Base-by-base conservation (phyloP, 1,140 invertebrate genomes). In the Drosophila eugracilis region DNA sequence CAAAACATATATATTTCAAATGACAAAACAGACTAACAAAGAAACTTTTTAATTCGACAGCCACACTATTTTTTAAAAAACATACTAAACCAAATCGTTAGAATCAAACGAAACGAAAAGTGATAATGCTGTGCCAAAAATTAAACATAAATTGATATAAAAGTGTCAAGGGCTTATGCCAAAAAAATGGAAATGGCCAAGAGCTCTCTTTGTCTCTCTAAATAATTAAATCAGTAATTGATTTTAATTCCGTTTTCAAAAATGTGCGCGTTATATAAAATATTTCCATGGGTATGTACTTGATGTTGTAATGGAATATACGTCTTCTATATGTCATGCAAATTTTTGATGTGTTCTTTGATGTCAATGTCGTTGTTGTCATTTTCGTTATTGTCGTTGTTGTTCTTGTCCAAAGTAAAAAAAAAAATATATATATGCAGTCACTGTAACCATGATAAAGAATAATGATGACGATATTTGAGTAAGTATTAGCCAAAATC, bases 271-370 rank as follows among this genome's bases (percentile, higher is more conserved):
- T 69, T 69, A 69, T 30, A 44, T 67, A 53, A 67, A 59, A 59
- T 70, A 54, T 47, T 49, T 58, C 55, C 53, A 74, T 78, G 85
- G 86, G 86, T 90, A 90, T 90, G 86, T 90, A 90, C 81, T 90
- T 86, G 86, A 90, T 90, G 86, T 90, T 90, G 86, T 90, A 90
- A 90, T 90, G 86, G 78, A 90, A 89, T 89, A 85, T 76, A 55
- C 63, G 78, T 76, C 75, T 66, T 78, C 55, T 80, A 41, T 78
- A 50, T 79, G 75, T 85, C 67, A 84, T 72, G 72, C 69, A 77
- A 63, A 73, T 79, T 69, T 78, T 89, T 89, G 75, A 47, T 47
- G 84, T 89, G 81, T 89, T 70, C 36, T 54, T 74, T 74, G 34
- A 74, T 74, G 65, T 77, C 74, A 57, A 52, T 75, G 52, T 55